These are phyloP conservation scores for Cephus pygmeus DNA, from an alignment of 2,888 invertebrate genomes.

Conservation along the genomic window DNA sequence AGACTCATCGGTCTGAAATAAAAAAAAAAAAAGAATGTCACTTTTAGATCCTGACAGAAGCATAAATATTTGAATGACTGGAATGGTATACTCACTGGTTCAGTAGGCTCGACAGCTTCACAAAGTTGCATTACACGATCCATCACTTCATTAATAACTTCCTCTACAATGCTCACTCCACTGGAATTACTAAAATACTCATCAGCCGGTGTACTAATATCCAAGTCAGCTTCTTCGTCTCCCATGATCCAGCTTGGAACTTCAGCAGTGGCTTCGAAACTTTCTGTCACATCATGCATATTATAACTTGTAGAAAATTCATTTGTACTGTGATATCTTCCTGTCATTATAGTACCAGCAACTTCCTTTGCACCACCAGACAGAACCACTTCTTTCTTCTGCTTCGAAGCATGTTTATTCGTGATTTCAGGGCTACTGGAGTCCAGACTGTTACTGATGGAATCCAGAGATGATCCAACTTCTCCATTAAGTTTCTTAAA, in stretches of 20 bases:
- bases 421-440: slow-evolving; percentile 59
- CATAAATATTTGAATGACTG: not conserved
- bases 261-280: slow-evolving; percentile 65
- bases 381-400: slow-evolving; percentile 48
- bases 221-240: slow-evolving; percentile 67
- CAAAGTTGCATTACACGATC: slow-evolving; percentile 66
- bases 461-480: slow-evolving; percentile 58
- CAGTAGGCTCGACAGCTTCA: slow-evolving; percentile 49
- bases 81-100: slow-evolving; percentile 39
- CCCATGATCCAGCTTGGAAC: slow-evolving; percentile 70
- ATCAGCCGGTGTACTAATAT: slow-evolving; percentile 74
- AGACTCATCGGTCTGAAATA: slow-evolving; percentile 49
- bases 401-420: slow-evolving; percentile 31
- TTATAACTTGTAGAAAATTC: slow-evolving; percentile 58
- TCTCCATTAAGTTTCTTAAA: slow-evolving; percentile 58
- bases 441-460: slow-evolving; percentile 59
- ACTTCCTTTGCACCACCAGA: slow-evolving; percentile 55
- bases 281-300: slow-evolving; percentile 56
- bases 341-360: slow-evolving; percentile 60
- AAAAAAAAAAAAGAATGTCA: not conserved
- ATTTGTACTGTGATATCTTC: slow-evolving; percentile 58
- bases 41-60: not conserved
- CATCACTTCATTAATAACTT: slow-evolving; percentile 71
- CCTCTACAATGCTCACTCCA: slow-evolving; percentile 67
- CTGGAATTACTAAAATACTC: slow-evolving; percentile 73